Evolutionary conservation across 2,113 vertebrate species (phyloP).

Genomic region (Pangasianodon hypophthalmus): DNA sequence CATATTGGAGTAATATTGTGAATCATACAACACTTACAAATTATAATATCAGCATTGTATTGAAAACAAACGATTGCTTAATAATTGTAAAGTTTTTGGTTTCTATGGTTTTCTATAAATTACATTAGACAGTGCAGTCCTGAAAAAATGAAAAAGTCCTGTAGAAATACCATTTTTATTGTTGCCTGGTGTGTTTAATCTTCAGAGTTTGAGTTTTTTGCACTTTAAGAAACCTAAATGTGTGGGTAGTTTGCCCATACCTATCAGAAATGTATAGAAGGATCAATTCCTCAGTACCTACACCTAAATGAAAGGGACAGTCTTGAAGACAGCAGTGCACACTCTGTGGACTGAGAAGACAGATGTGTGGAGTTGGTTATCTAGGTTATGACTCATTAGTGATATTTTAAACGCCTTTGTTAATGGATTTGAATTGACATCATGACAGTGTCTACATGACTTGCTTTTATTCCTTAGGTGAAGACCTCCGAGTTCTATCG

Average conservation of each 20-base stretch:
- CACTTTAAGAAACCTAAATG: neutral
- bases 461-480: constrained; percentile 76
- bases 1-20: neutral
- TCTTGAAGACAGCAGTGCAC: neutral
- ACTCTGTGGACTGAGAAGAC: neutral
- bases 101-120: neutral
- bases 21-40: too few species aligned
- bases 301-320: neutral
- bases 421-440: neutral
- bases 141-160: neutral
- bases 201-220: neutral
- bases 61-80: neutral
- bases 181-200: neutral
- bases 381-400: neutral
- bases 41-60: neutral
- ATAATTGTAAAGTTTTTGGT: neutral
- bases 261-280: neutral
- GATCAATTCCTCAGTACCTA: neutral
- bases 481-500: constrained; percentile 99
- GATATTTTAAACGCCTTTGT: neutral
- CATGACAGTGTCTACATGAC: neutral
- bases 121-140: neutral
- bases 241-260: neutral
- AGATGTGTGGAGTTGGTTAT: neutral
- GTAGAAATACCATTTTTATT: neutral